Evolutionary conservation across 2,888 invertebrate species (phyloP), one percentile per base, ranked within the genome.

Genomic region (Heliconius erato): DNA sequence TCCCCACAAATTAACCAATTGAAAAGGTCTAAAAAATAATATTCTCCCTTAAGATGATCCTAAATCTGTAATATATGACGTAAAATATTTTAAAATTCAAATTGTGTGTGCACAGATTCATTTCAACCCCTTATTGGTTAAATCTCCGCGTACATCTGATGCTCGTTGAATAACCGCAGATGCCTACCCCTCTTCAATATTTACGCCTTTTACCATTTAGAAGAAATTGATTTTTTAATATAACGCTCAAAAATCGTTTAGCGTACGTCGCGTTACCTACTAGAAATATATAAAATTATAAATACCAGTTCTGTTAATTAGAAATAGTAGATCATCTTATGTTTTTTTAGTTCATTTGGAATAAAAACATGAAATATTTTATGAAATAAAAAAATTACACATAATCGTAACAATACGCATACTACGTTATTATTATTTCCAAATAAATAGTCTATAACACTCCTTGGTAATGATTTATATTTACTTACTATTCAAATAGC

Each of bases 151-250:
- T 78, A 67, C 78, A 78, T 78, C 65, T 78, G 78, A 78, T 67
- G 78, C 78, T 67, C 65, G 78, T 78, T 67, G 67, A 67, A 78
- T 78, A 78, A 78, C 78, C 78, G 67, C 78, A 78, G 44, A 77
- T 49, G 67, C 44, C 67, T 78, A 78, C 63, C 78, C 78, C 40
- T 78, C 59, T 76, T 63, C 76, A 76, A 76, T 76, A 76, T 76
- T 59, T 76, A 63, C 76, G 59, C 35, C 76, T 76, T 76, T 76
- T 76, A 63, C 76, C 40, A 63, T 76, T 76, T 63, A 35, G 14
- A 63, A 76, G 35, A 26, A n/a, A 40, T 76, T 63, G 44, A 72
- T 72, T 72, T 72, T 71, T 72, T 72, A 44, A 72, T 72, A 49
- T 26, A 49, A 72, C 44, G 6, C 26, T 72, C n/a, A n/a, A 72